These are phyloP conservation scores for Zapornia atra DNA, from an alignment of 2,113 vertebrate species.

Conservation along the genomic window DNA sequence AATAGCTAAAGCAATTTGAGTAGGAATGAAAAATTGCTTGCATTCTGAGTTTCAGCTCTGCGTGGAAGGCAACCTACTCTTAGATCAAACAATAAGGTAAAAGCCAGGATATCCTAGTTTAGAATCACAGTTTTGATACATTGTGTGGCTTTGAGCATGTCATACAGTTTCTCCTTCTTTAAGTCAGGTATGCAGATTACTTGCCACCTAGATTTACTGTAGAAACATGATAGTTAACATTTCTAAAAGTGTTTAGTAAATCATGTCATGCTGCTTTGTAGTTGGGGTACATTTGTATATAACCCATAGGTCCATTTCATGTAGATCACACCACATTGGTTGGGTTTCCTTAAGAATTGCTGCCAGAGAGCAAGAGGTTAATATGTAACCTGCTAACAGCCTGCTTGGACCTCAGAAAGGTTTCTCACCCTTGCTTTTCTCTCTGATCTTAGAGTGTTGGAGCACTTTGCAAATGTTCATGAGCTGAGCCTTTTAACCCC, in stretches of 20 bases:
- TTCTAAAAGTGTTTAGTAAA: neutral
- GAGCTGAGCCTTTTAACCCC: neutral
- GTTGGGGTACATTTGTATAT: neutral
- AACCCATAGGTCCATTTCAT: neutral
- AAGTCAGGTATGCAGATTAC: neutral
- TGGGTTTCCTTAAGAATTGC: neutral
- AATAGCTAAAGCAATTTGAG: slow-evolving; percentile 48
- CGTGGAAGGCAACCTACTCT: neutral
- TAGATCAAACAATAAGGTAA: slow-evolving; percentile 29
- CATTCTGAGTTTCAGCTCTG: neutral
- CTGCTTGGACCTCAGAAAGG: neutral
- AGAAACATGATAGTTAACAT: neutral
- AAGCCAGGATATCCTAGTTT: slow-evolving; percentile 22
- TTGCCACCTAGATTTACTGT: neutral
- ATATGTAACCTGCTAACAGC: neutral
- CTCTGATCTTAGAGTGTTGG: neutral
- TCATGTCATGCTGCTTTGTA: neutral
- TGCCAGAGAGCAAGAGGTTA: neutral
- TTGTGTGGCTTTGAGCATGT: neutral
- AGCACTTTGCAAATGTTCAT: neutral
- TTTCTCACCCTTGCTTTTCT: neutral
- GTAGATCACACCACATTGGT: neutral
- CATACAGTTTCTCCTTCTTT: neutral
- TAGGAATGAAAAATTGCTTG: neutral
- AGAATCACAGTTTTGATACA: neutral